Percentiles rank a stretch among this genome's conserved stretches.
Conservation (phyloP, 2,888 invertebrate genomes). For the Sesamia inferens region DNA sequence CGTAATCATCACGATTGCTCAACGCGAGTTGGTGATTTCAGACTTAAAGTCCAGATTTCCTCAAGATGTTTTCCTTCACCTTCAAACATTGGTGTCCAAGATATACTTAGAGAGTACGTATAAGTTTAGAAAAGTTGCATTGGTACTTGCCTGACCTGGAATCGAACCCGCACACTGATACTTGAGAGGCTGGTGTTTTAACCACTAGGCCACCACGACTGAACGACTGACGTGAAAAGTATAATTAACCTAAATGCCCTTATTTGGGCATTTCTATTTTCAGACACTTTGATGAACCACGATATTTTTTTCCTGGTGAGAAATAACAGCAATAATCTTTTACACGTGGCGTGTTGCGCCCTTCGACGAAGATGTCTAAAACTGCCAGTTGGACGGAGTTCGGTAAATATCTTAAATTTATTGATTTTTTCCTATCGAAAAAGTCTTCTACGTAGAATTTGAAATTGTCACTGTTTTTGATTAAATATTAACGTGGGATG, state of each 20-base stretch:
- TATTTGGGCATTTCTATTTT: background rate
- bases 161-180: too few species aligned
- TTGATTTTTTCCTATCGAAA: background rate
- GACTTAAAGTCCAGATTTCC: too few species aligned
- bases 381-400: background rate
- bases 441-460: slow-evolving; percentile 4
- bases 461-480: slow-evolving; percentile 42
- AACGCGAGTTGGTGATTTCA: too few species aligned
- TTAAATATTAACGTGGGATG: slow-evolving; percentile 65
- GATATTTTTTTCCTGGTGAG: background rate
- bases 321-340: background rate
- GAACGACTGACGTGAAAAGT: too few species aligned
- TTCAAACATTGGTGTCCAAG: too few species aligned
- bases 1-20: too few species aligned
- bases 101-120: too few species aligned
- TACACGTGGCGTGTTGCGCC: background rate
- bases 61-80: too few species aligned
- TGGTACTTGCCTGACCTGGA: too few species aligned
- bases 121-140: too few species aligned
- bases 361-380: background rate
- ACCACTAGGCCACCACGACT: too few species aligned
- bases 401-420: background rate
- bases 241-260: background rate
- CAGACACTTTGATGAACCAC: background rate
- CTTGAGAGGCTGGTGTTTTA: too few species aligned